Evolutionary conservation across 2,113 vertebrate genomes (phyloP), one percentile per base, ranked within the genome.

Genomic region (Acinonyx jubatus): DNA sequence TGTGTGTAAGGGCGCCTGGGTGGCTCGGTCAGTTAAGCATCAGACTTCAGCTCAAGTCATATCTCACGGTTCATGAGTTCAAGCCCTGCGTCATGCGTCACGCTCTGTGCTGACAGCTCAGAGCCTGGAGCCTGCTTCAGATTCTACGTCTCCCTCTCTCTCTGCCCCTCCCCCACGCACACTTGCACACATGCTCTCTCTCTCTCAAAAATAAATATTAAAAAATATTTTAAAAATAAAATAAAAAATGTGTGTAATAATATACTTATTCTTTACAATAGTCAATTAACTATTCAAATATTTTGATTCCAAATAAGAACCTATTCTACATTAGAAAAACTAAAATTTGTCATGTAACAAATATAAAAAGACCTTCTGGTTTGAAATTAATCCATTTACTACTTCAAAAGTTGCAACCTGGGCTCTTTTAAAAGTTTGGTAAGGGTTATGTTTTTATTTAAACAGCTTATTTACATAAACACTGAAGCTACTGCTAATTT

Each of bases 291-390:
- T 36, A 89, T 50, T 89, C 41, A 73, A 15, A 63, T 69, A 80
- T 65, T 84, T 92, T 91, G 96, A 96, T 57, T 16, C 50, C 38
- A 91, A 95, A 71, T 65, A 91, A 95, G 76, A 96, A 95, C 25
- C 27, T 88, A 83, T 36, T 92, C 55, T 90, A 90, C 95, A 38
- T 87, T 38, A 79, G 41, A 91, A 96, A 93, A 71, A 79, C 18
- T 94, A 95, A 41, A 95, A 82, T 69, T 76, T 96, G 86, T 41
- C 25, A 91, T 29, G 21, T 81, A 94, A 94, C 61, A 89, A 88
- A 83, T 41, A 88, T 27, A 91, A 66, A 87, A 91, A 80, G 16
- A 52, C 13, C 45, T 50, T 86, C 78, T 33, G 16, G 48, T 96
- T 83, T 74, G 18, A 94, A 95, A 93, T 88, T 81, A 84, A 93